These are phyloP conservation scores for Gymnoscopelus microlampas DNA, from an alignment of 2,797 vertebrate genomes.

Conservation along the genomic window DNA sequence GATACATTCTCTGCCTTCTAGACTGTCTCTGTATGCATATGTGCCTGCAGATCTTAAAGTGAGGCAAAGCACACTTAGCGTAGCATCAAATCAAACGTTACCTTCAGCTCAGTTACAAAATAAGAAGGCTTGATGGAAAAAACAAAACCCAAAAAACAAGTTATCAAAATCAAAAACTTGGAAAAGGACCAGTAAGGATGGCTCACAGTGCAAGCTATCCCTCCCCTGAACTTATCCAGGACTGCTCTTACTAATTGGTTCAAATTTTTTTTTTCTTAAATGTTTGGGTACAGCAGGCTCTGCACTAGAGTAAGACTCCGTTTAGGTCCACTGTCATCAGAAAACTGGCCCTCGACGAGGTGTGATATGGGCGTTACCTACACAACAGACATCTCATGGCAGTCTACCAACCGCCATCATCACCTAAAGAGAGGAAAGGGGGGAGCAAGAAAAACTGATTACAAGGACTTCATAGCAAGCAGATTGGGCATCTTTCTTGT, in stretches of 20 bases:
- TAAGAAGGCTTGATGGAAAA: conserved; percentile 13
- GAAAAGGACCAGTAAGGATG: conserved; percentile 33
- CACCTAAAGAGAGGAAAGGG: conserved; percentile 25
- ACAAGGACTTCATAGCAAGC: background rate
- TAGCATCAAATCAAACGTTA: conserved; percentile 9
- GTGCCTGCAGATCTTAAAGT: conserved; percentile 8
- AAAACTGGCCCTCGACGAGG: conserved; percentile 20
- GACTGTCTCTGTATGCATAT: conserved; percentile 15
- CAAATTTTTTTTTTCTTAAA: conserved; percentile 15
- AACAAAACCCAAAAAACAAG: conserved; percentile 23
- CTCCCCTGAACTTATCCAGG: conserved; percentile 42
- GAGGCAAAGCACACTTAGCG: conserved; percentile 7
- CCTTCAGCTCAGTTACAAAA: conserved; percentile 18
- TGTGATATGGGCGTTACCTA: conserved; percentile 25
- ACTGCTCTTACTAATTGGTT: conserved; percentile 43
- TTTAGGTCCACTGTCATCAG: conserved; percentile 22
- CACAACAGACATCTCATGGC: conserved; percentile 22
- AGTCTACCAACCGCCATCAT: conserved; percentile 42
- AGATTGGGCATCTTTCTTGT: background rate
- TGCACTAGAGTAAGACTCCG: conserved; percentile 23
- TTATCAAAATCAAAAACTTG: conserved; percentile 27
- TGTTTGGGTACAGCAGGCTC: conserved; percentile 31
- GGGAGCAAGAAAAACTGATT: background rate
- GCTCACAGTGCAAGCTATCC: conserved; percentile 27
- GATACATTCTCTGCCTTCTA: conserved; percentile 26